These are phyloP conservation scores for Syrrhaptes paradoxus DNA, from an alignment of 2,113 vertebrate species.

Conservation along the genomic window DNA sequence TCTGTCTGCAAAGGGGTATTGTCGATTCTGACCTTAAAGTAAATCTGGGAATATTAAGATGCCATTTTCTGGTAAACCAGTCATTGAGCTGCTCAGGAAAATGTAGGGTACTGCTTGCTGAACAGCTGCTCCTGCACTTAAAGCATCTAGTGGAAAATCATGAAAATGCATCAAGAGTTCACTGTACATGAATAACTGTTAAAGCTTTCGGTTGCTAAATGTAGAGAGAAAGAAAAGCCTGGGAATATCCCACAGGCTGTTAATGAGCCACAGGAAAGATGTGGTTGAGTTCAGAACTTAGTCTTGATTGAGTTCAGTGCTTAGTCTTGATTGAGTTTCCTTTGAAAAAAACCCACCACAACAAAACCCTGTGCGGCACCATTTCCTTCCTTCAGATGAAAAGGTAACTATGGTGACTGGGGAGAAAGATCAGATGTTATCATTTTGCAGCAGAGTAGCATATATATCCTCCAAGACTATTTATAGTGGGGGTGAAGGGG, in stretches of 20 bases:
- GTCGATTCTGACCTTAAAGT: background rate
- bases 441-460: background rate
- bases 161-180: background rate
- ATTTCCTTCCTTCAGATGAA: background rate
- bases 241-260: background rate
- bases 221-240: background rate
- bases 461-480: background rate
- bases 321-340: background rate
- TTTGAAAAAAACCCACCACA: background rate
- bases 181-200: background rate
- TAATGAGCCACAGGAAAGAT: background rate
- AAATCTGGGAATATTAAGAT: background rate
- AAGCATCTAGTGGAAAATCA: background rate
- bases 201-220: background rate
- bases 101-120: background rate
- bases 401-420: constrained; percentile 33
- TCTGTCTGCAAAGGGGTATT: background rate
- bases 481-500: background rate
- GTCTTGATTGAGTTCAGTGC: background rate
- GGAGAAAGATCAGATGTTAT: background rate
- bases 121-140: background rate
- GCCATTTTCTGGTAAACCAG: background rate
- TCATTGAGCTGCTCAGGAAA: background rate
- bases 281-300: background rate
- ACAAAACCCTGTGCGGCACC: rapidly evolving